phyloP scores from a whole-genome alignment of 2,888 invertebrate species.

The Oscheius sp. region DNA sequence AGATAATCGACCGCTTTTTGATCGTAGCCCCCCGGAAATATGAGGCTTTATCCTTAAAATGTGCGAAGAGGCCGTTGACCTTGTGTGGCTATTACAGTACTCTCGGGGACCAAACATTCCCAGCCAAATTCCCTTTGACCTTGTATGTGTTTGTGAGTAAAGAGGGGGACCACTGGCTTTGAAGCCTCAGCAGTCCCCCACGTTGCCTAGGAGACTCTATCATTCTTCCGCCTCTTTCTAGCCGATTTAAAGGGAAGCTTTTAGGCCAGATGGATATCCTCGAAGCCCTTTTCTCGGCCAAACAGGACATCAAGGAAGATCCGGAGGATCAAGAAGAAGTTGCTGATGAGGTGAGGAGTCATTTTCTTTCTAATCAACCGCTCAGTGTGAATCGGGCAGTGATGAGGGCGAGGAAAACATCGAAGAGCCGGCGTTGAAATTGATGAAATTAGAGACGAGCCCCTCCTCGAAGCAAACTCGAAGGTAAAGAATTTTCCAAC shows the following conservation, averaged over 20 bases:
- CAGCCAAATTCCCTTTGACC: too few relatives aligned
- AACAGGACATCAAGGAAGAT: conserved; percentile 25
- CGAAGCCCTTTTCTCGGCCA: conserved; percentile 16
- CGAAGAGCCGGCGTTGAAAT: conserved; percentile 21
- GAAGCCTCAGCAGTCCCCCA: conserved; percentile 15
- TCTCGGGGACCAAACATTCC: too few relatives aligned
- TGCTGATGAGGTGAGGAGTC: conserved; percentile 7
- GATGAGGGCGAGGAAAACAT: conserved; percentile 30
- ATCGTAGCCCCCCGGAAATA: too few relatives aligned
- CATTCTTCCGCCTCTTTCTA: conserved; percentile 2
- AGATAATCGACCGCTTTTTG: too few relatives aligned
- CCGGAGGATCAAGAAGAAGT: conserved; percentile 13
- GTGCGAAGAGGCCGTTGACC: too few relatives aligned
- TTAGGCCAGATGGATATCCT: conserved; percentile 33
- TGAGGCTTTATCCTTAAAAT: too few relatives aligned
- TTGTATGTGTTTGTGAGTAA: too few relatives aligned
- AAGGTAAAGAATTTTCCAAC: neutral
- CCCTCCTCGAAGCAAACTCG: neutral
- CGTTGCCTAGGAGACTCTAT: conserved; percentile 26
- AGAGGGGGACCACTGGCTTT: conserved; percentile 17
- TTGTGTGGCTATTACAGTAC: too few relatives aligned
- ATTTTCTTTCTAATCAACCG: neutral
- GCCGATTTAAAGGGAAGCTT: too few relatives aligned
- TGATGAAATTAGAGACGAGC: conserved; percentile 12
- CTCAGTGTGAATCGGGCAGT: conserved; percentile 28